These are phyloP conservation scores for Melitaea cinxia DNA, from an alignment of 1,140 invertebrate species.

Conservation along the genomic window DNA sequence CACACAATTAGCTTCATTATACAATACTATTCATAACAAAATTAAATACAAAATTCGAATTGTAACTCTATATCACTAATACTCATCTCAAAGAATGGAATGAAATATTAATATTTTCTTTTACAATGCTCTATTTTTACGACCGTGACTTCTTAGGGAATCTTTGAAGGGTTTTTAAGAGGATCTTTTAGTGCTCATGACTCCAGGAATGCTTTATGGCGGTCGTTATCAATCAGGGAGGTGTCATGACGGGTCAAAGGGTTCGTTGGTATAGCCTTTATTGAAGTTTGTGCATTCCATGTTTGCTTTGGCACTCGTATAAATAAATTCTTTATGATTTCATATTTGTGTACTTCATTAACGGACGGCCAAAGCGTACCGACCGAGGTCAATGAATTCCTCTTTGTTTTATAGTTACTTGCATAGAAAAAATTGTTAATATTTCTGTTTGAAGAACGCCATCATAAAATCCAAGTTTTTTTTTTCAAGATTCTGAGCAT, in stretches of 20 bases:
- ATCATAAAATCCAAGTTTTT: not conserved
- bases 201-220: conserved; percentile 18
- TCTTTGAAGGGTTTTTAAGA: conserved; percentile 32
- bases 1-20: conserved; percentile 79
- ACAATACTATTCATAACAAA: conserved; percentile 50
- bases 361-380: conserved; percentile 15
- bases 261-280: conserved; percentile 44
- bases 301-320: conserved; percentile 39
- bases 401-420: conserved; percentile 34
- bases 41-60: conserved; percentile 69
- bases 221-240: conserved; percentile 58
- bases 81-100: conserved; percentile 57
- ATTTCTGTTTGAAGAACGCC: not conserved
- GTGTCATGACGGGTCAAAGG: conserved; percentile 43
- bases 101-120: conserved; percentile 71
- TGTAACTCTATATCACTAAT: conserved; percentile 72
- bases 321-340: conserved; percentile 26
- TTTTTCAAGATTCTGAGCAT: not conserved
- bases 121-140: conserved; percentile 72
- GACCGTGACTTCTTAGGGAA: conserved; percentile 57
- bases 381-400: not conserved
- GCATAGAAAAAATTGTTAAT: conserved; percentile 24
- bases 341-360: conserved; percentile 39
- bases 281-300: conserved; percentile 22
- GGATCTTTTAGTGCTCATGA: not conserved